These are phyloP conservation scores for Calameuta pallipes DNA, from an alignment of 2,888 invertebrate species.

Conservation along the genomic window DNA sequence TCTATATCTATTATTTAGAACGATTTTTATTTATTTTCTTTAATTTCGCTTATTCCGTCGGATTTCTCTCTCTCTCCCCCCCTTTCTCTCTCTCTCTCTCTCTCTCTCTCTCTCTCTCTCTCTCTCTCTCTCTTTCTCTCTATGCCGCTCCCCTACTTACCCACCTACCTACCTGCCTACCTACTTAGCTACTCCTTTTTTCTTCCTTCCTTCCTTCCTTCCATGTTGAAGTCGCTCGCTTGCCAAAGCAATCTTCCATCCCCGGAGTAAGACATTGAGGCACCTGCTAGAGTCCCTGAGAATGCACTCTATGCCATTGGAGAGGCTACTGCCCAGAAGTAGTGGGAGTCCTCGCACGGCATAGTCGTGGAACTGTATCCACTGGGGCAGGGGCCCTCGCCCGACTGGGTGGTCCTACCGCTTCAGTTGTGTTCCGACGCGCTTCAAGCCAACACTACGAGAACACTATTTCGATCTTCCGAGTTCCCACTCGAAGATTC, in stretches of 20 bases:
- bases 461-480: slow-evolving; percentile 46
- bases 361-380: slow-evolving; percentile 61
- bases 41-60: too few relatives aligned
- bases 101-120: slow-evolving; percentile 1
- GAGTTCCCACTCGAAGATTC: slow-evolving; percentile 10
- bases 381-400: slow-evolving; percentile 49
- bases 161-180: too few relatives aligned
- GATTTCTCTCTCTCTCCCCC: too few relatives aligned
- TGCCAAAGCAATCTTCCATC: slow-evolving; percentile 57
- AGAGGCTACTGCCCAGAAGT: slow-evolving; percentile 34
- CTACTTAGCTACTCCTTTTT: slow-evolving; percentile 3
- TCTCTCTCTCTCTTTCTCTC: slow-evolving; percentile 23
- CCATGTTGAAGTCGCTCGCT: slow-evolving; percentile 38
- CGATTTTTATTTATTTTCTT: too few relatives aligned
- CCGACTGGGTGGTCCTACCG: slow-evolving; percentile 67
- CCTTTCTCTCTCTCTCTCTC: slow-evolving; percentile 7
- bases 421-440: slow-evolving; percentile 66
- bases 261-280: slow-evolving; percentile 65
- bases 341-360: slow-evolving; percentile 59
- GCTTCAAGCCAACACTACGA: slow-evolving; percentile 62
- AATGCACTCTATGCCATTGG: slow-evolving; percentile 36
- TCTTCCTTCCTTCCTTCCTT: slow-evolving; percentile 33
- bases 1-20: too few relatives aligned
- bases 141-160: slow-evolving; percentile 35
- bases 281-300: slow-evolving; percentile 60